Conservation (phyloP, 1,140 invertebrate species). For the Centruroides vittatus region DNA sequence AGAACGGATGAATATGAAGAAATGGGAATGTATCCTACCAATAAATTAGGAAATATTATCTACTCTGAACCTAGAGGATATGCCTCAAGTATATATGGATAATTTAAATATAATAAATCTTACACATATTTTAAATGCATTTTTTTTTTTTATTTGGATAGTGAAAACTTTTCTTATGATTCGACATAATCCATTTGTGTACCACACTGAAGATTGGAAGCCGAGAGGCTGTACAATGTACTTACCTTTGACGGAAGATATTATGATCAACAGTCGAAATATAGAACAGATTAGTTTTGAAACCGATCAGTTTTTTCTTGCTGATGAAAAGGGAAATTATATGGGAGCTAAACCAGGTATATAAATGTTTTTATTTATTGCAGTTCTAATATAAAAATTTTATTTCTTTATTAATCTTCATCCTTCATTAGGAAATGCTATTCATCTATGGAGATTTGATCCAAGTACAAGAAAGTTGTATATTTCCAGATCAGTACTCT, state of each 20-base stretch:
- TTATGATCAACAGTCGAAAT: constrained; percentile 26
- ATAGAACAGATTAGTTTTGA: constrained; percentile 28
- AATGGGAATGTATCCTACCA: constrained; percentile 6
- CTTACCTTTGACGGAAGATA: constrained; percentile 23
- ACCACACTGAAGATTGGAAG: constrained; percentile 27
- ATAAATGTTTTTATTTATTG: not conserved
- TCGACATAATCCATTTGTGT: constrained; percentile 20
- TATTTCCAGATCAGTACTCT: constrained; percentile 13
- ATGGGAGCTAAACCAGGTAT: constrained; percentile 25
- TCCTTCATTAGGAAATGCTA: constrained; percentile 8
- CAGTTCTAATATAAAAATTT: not conserved
- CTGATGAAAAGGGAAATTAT: constrained; percentile 26
- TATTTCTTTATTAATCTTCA: not conserved
- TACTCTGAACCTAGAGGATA: constrained; percentile 9
- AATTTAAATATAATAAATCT: not conserved
- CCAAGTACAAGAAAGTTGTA: constrained; percentile 7
- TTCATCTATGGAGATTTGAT: constrained; percentile 15
- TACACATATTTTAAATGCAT: no score
- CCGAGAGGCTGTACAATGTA: constrained; percentile 26
- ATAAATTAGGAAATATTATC: constrained; percentile 7
- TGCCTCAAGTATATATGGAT: not conserved
- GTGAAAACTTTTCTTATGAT: constrained; percentile 20
- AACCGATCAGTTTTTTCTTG: constrained; percentile 27
- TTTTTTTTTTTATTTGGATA: no score
- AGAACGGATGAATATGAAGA: constrained; percentile 14